Evolutionary conservation across 2,113 vertebrate genomes (phyloP).

Genomic region (Gorilla gorilla): DNA sequence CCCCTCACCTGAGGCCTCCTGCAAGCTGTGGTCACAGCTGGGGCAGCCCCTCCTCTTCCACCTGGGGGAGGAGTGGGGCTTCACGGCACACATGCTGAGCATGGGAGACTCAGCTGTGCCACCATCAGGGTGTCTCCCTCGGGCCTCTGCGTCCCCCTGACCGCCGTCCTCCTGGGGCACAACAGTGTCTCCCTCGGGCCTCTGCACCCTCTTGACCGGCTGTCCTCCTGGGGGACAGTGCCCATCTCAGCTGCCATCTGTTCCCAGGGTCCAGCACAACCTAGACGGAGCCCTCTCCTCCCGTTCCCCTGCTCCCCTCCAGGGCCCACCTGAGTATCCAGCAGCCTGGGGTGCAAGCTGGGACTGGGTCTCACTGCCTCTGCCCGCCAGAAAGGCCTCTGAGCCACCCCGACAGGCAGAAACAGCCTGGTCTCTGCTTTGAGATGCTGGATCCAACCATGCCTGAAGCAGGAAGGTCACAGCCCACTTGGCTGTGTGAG

Average conservation of each 20-base stretch:
- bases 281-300: background rate
- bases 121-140: too few relatives aligned
- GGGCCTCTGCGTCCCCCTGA: background rate
- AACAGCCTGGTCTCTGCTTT: too few relatives aligned
- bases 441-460: background rate
- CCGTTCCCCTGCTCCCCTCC: accelerated
- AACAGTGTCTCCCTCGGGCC: too few relatives aligned
- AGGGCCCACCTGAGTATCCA: background rate
- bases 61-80: too few relatives aligned
- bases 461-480: background rate
- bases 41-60: too few relatives aligned
- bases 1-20: background rate
- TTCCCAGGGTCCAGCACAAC: too few relatives aligned
- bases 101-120: background rate
- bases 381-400: background rate
- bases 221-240: accelerated
- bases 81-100: accelerated
- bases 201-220: background rate
- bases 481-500: background rate
- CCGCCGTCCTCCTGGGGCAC: accelerated
- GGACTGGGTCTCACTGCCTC: accelerated
- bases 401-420: background rate
- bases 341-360: background rate
- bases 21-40: background rate
- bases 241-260: too few relatives aligned